Conservation (phyloP, 1,140 invertebrate species). For the Epicauta chinensis region DNA sequence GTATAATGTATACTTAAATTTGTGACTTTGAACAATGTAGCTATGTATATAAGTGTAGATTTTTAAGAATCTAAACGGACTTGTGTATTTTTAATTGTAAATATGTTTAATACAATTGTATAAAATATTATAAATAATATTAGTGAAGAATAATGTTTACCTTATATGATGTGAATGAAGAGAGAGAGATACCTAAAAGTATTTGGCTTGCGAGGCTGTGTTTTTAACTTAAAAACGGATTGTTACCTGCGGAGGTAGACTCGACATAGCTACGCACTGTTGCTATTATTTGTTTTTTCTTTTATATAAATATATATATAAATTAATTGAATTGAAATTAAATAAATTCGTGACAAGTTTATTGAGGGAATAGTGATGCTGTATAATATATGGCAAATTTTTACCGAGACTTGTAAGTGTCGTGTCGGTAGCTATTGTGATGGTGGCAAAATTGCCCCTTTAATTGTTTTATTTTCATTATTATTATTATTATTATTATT, state of each 20-base stretch:
- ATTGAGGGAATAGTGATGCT: slow-evolving; percentile 26
- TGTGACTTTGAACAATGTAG: slow-evolving; percentile 6
- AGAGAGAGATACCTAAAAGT: slow-evolving; percentile 39
- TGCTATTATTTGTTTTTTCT: slow-evolving; percentile 34
- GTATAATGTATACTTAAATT: slow-evolving; percentile 13
- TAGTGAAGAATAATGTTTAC: slow-evolving; percentile 36
- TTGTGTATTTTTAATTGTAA: slow-evolving; percentile 33
- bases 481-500: no score
- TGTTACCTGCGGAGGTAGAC: slow-evolving; percentile 36
- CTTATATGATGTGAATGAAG: slow-evolving; percentile 29
- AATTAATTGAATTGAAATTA: neutral
- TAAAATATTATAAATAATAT: slow-evolving; percentile 34
- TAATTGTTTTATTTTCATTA: slow-evolving; percentile 28
- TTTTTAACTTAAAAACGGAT: slow-evolving; percentile 38
- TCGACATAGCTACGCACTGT: slow-evolving; percentile 37
- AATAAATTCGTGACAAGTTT: slow-evolving; percentile 10
- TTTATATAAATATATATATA: slow-evolving; percentile 12
- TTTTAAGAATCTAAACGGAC: slow-evolving; percentile 27
- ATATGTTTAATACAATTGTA: slow-evolving; percentile 37
- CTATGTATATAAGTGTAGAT: slow-evolving; percentile 22
- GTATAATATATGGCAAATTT: slow-evolving; percentile 32
- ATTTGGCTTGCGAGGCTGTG: slow-evolving; percentile 43
- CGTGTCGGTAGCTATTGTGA: slow-evolving; percentile 41
- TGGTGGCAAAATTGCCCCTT: slow-evolving; percentile 29
- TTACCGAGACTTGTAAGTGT: slow-evolving; percentile 35